These are phyloP conservation scores for Amblyteles armatorius DNA, from an alignment of 2,888 invertebrate genomes.

Conservation along the genomic window DNA sequence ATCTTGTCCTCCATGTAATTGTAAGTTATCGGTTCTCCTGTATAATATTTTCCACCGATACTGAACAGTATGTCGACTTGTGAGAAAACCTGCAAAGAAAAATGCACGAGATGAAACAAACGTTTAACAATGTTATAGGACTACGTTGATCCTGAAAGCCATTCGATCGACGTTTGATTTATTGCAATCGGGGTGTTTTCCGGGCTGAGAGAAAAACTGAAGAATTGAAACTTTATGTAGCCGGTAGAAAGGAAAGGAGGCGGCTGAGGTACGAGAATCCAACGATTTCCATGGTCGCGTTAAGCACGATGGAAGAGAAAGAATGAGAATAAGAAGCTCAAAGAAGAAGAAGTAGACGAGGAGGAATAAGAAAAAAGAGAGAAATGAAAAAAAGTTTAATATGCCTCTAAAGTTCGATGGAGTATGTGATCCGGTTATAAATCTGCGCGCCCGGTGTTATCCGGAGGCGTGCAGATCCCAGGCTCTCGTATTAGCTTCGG, in stretches of 20 bases:
- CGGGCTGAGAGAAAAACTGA: background rate
- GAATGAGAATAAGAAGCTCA: slow-evolving; percentile 11
- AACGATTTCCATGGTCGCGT: slow-evolving; percentile 74
- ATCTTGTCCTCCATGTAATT: slow-evolving; percentile 91
- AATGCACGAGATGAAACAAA: slow-evolving; percentile 24
- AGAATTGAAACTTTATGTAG: slow-evolving; percentile 22
- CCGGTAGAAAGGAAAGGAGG: background rate
- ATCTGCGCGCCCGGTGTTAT: slow-evolving; percentile 76
- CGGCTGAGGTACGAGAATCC: slow-evolving; percentile 64
- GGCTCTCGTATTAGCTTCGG: slow-evolving; percentile 59
- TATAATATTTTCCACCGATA: slow-evolving; percentile 92
- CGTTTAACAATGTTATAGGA: slow-evolving; percentile 41
- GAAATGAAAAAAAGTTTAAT: slow-evolving; percentile 77
- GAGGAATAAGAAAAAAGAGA: slow-evolving; percentile 38
- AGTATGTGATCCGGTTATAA: slow-evolving; percentile 80
- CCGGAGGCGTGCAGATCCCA: slow-evolving; percentile 66
- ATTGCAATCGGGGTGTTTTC: slow-evolving; percentile 43
- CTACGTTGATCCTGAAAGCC: slow-evolving; percentile 30
- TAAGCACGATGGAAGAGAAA: slow-evolving; percentile 35
- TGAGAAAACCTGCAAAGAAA: slow-evolving; percentile 89
- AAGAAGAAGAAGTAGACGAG: slow-evolving; percentile 24
- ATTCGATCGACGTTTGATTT: slow-evolving; percentile 57
- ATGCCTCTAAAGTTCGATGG: slow-evolving; percentile 79
- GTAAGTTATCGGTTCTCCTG: slow-evolving; percentile 91
- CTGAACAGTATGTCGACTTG: slow-evolving; percentile 92